These are phyloP conservation scores for Rhagologus leucostigma DNA, from an alignment of 2,113 vertebrate species.

Conservation along the genomic window DNA sequence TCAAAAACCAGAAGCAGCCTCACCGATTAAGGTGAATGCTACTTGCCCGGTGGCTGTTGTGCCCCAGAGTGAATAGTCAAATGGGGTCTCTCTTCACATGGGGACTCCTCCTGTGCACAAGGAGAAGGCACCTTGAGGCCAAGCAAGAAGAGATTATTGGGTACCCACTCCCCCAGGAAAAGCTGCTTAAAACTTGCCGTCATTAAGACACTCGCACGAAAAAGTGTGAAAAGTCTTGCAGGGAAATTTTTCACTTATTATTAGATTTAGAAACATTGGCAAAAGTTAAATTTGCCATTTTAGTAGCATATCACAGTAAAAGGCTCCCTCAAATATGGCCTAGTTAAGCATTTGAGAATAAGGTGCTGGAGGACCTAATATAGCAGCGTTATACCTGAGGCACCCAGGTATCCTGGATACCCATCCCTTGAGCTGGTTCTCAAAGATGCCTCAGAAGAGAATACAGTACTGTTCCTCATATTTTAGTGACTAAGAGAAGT, in stretches of 20 bases:
- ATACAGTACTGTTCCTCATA: background rate
- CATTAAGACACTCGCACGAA: background rate
- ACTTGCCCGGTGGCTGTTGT: background rate
- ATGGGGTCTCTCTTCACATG: background rate
- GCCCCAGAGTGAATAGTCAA: background rate
- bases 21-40: rapidly evolving
- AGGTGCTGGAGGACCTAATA: background rate
- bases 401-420: too few relatives aligned
- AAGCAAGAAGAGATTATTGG: background rate
- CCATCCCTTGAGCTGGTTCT: background rate
- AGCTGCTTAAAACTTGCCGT: background rate
- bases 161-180: background rate
- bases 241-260: background rate
- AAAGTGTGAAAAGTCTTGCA: background rate
- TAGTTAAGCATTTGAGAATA: background rate
- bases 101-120: background rate
- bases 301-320: background rate
- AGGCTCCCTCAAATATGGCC: background rate
- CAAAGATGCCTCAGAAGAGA: background rate
- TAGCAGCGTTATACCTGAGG: background rate
- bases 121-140: background rate
- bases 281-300: background rate
- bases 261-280: background rate
- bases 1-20: background rate
- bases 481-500: background rate